These are phyloP conservation scores for Tapirus terrestris DNA, from an alignment of 2,113 vertebrate species.

Conservation along the genomic window DNA sequence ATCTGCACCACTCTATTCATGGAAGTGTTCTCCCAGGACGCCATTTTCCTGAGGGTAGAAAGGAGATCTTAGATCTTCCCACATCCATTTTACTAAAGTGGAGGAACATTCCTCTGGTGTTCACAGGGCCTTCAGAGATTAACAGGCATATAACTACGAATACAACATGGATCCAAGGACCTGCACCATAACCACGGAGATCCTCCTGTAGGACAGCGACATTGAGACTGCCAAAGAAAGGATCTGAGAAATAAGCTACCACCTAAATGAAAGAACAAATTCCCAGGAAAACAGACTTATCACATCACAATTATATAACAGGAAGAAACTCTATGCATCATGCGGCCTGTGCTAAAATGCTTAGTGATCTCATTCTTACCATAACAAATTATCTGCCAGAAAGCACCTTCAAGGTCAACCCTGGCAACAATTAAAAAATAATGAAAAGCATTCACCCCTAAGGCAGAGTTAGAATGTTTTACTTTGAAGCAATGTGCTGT, in stretches of 20 bases:
- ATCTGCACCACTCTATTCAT: background rate
- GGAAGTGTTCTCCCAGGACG: background rate
- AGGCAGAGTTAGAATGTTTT: slow-evolving; percentile 87
- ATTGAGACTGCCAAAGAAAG: background rate
- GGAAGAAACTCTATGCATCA: slow-evolving; percentile 82
- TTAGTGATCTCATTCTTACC: slow-evolving; percentile 88
- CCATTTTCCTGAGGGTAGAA: background rate
- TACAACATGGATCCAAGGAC: background rate
- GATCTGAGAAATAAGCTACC: slow-evolving; percentile 27
- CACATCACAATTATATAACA: slow-evolving; percentile 80
- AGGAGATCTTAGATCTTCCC: background rate
- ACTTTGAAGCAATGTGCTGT: slow-evolving; percentile 86
- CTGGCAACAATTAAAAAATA: slow-evolving; percentile 90
- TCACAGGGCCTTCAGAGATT: background rate
- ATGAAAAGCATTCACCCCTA: slow-evolving; percentile 90
- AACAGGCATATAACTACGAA: background rate
- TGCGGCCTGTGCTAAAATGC: slow-evolving; percentile 83
- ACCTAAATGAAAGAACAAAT: slow-evolving; percentile 72
- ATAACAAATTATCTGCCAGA: slow-evolving; percentile 88
- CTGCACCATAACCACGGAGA: background rate
- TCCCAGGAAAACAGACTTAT: slow-evolving; percentile 75
- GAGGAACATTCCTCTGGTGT: background rate
- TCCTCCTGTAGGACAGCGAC: background rate
- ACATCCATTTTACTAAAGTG: background rate
- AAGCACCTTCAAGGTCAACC: slow-evolving; percentile 89